Conservation (phyloP, 2,113 vertebrate genomes). For the Lepisosteus oculatus region DNA sequence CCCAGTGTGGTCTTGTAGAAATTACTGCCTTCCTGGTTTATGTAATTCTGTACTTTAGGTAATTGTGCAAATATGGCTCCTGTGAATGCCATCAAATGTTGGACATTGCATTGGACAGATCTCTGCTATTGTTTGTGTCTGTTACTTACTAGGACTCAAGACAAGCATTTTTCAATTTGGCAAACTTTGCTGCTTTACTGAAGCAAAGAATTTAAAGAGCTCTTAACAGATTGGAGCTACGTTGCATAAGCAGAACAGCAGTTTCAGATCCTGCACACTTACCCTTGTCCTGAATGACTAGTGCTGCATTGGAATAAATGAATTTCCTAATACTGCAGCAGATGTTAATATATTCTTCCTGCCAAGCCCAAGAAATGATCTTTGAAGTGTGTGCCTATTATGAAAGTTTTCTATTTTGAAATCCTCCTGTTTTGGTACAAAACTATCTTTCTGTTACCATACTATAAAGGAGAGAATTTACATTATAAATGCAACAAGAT, state of each 20-base stretch:
- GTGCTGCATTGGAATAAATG: neutral
- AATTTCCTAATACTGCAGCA: neutral
- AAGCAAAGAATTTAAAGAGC: neutral
- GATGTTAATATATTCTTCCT: neutral
- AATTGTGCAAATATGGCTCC: too few relatives aligned
- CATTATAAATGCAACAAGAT: too few relatives aligned
- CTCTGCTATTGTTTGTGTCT: neutral
- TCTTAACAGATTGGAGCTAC: neutral
- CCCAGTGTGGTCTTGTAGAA: too few relatives aligned
- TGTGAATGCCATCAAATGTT: too few relatives aligned
- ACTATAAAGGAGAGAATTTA: too few relatives aligned
- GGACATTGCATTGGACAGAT: neutral
- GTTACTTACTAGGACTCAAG: neutral
- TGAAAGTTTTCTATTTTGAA: neutral
- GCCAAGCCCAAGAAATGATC: neutral
- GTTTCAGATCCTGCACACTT: neutral
- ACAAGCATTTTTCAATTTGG: too few relatives aligned
- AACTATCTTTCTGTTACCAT: too few relatives aligned
- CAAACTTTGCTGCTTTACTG: neutral
- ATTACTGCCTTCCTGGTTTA: too few relatives aligned
- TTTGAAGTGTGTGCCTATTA: neutral
- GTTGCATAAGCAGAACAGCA: neutral
- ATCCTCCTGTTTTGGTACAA: too few relatives aligned
- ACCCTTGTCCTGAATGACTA: neutral
- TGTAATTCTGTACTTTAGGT: too few relatives aligned